phyloP scores from a whole-genome alignment of 2,888 invertebrate genomes.

The Neoascia interrupta region DNA sequence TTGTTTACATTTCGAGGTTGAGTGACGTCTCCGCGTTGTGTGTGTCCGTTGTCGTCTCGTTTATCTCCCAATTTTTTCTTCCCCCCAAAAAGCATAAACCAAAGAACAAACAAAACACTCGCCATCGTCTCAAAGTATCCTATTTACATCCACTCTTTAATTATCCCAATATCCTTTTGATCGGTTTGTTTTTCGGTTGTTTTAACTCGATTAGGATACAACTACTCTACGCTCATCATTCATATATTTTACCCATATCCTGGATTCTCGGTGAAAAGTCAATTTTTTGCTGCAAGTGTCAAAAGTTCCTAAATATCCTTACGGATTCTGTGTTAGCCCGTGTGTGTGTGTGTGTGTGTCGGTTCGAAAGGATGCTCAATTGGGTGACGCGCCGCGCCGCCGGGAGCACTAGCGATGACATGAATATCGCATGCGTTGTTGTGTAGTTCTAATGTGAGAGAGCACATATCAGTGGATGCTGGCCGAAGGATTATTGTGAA shows the following conservation, averaged over 20 bases:
- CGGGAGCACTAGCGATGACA: constrained; percentile 51
- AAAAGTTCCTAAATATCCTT: constrained; percentile 65
- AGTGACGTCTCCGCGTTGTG: constrained; percentile 70
- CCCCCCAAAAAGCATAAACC: constrained; percentile 56
- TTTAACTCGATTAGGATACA: constrained; percentile 29
- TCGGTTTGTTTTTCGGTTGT: constrained; percentile 46
- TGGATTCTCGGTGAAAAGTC: constrained; percentile 58
- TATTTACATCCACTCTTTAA: constrained; percentile 51
- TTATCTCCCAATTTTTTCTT: constrained; percentile 69
- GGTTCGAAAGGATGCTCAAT: constrained; percentile 33
- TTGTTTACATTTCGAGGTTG: constrained; percentile 69
- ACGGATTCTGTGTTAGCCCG: not conserved
- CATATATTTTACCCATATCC: too few relatives aligned
- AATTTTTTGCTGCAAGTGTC: constrained; percentile 69
- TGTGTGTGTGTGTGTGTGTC: constrained; percentile 22
- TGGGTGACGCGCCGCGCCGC: constrained; percentile 33
- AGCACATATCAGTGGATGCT: constrained; percentile 37
- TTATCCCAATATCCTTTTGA: constrained; percentile 47
- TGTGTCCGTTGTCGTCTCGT: constrained; percentile 68
- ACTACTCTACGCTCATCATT: constrained; percentile 26
- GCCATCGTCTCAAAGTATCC: constrained; percentile 19
- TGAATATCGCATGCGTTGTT: constrained; percentile 67
- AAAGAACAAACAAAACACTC: constrained; percentile 38
- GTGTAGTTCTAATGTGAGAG: constrained; percentile 47
- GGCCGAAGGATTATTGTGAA: constrained; percentile 25